A percentile compares a stretch with the other conserved stretches of the same genome.
phyloP scores from a whole-genome alignment of 2,888 invertebrate species.

The Parelbella ahira region DNA sequence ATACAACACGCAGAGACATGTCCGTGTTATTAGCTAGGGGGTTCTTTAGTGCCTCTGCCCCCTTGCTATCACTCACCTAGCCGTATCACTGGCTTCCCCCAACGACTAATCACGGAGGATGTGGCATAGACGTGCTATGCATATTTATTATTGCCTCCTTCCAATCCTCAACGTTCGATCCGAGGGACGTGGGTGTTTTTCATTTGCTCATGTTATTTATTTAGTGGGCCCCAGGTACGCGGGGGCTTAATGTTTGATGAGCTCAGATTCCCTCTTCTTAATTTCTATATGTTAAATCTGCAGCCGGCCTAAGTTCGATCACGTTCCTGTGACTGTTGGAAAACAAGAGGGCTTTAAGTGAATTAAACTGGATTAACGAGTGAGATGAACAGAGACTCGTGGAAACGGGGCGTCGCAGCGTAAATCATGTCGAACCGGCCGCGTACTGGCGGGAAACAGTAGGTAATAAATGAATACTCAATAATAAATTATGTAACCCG shows the following conservation, averaged over 20 bases:
- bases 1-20: conserved; percentile 71
- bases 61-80: conserved; percentile 78
- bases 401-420: conserved; percentile 15
- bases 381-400: conserved; percentile 15
- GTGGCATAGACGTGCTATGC: conserved; percentile 77
- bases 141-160: conserved; percentile 75
- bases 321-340: conserved; percentile 41
- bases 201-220: conserved; percentile 74
- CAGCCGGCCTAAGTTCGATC: conserved; percentile 49
- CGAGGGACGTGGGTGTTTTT: conserved; percentile 68
- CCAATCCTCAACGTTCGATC: conserved; percentile 71
- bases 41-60: conserved; percentile 63
- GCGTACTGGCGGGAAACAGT: no score
- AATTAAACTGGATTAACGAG: conserved; percentile 29
- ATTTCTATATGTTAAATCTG: conserved; percentile 57
- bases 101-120: conserved; percentile 76
- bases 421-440: no score
- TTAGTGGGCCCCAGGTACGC: conserved; percentile 63
- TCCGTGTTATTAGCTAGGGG: conserved; percentile 74
- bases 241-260: conserved; percentile 74
- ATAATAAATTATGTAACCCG: conserved; percentile 49
- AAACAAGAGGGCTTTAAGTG: conserved; percentile 31
- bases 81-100: conserved; percentile 60
- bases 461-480: no score
- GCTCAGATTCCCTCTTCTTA: conserved; percentile 65